Conservation (phyloP, 2,113 vertebrate species). For the Emydura subglobosa region DNA sequence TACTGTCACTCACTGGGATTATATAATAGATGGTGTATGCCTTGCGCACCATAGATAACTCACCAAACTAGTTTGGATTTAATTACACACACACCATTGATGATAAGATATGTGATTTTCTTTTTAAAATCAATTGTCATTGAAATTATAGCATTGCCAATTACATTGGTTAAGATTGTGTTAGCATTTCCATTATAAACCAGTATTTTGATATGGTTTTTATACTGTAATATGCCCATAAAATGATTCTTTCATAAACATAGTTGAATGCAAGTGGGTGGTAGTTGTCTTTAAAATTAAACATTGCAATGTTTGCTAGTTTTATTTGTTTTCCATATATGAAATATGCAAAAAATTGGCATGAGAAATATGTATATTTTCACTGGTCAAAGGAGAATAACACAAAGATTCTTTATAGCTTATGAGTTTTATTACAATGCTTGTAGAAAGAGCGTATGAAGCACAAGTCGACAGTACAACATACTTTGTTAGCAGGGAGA, state of each 20-base stretch:
- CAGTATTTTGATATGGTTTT: constrained; percentile 9
- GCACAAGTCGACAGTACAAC: not conserved
- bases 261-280: not conserved
- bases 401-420: not conserved
- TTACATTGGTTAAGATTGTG: constrained; percentile 40
- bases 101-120: constrained; percentile 71
- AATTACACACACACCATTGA: constrained; percentile 81
- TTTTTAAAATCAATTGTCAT: constrained; percentile 40
- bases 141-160: constrained; percentile 34
- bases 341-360: not conserved
- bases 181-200: constrained; percentile 31
- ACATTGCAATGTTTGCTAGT: not conserved
- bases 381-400: not conserved
- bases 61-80: constrained; percentile 71
- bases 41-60: constrained; percentile 89
- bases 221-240: not conserved
- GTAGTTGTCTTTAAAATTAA: not conserved
- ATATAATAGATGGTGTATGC: constrained; percentile 83
- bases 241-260: not conserved
- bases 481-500: not conserved
- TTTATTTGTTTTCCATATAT: not conserved
- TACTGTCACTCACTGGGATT: constrained; percentile 77
- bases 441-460: constrained; percentile 16
- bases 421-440: not conserved
- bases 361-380: not conserved